A percentile compares a stretch with the other conserved stretches of the same genome.
phyloP scores from a whole-genome alignment of 2,113 vertebrate species.

The Hippopotamus amphibius region DNA sequence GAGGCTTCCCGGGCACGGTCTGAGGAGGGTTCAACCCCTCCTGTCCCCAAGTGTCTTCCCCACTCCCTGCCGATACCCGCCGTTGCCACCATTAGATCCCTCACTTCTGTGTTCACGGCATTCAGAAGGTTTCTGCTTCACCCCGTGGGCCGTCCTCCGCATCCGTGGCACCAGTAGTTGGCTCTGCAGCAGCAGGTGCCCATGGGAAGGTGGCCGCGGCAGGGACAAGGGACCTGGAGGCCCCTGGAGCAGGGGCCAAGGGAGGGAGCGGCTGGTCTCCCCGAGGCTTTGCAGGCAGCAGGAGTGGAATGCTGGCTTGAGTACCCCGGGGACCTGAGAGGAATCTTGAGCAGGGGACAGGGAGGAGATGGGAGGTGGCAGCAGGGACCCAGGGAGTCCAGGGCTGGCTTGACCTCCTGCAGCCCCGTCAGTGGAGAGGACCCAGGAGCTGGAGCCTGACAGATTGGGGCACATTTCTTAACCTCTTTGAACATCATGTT shows the following conservation, averaged over 20 bases:
- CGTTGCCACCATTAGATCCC: background rate
- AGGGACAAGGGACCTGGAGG: background rate
- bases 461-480: background rate
- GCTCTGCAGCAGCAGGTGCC: background rate
- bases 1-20: fast-evolving
- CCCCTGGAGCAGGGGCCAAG: background rate
- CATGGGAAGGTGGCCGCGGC: no score
- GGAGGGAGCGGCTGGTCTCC: background rate
- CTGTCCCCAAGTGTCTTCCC: background rate
- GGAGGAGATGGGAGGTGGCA: background rate
- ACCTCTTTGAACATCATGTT: background rate
- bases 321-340: background rate
- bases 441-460: background rate
- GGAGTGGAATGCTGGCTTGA: background rate
- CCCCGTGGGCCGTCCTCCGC: background rate
- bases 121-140: background rate
- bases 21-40: background rate
- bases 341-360: no score
- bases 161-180: background rate
- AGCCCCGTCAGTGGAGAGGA: background rate
- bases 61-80: background rate
- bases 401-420: background rate
- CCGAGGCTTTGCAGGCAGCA: background rate
- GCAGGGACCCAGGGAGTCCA: background rate
- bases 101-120: background rate